A percentile compares a stretch with the other conserved stretches of the same genome.
Evolutionary conservation across 2,113 vertebrate genomes (phyloP).

Genomic region (Anhinga rufa): DNA sequence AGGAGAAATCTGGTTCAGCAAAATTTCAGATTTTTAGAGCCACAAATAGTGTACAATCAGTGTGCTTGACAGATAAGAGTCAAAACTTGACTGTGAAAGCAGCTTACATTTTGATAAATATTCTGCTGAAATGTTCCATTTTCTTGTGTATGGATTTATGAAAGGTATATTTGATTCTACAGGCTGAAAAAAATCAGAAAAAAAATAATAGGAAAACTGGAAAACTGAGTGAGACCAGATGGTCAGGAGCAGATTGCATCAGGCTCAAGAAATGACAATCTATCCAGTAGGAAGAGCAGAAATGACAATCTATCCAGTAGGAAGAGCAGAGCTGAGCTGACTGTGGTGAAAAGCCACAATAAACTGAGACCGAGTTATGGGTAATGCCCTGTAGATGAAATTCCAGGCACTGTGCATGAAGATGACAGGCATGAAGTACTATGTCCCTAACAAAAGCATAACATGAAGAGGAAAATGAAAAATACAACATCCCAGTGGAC

Average conservation of each 20-base stretch:
- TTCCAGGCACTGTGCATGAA: neutral
- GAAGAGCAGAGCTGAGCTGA: neutral
- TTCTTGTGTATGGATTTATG: neutral
- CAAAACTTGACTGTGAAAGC: neutral
- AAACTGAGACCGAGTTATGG: neutral
- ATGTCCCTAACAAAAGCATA: neutral
- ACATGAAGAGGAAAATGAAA: neutral
- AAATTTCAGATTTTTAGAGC: neutral
- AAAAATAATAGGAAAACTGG: neutral
- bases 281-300: neutral
- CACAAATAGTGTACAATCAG: neutral
- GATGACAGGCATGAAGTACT: neutral
- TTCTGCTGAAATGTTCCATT: neutral
- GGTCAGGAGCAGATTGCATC: neutral
- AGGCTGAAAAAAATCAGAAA: neutral
- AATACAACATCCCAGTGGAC: neutral
- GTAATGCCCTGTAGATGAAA: neutral
- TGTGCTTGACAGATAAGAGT: neutral
- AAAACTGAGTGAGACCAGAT: neutral
- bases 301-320: neutral
- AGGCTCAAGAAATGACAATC: neutral
- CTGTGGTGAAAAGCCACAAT: neutral
- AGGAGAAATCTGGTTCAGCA: neutral
- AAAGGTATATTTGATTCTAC: neutral
- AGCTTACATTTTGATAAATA: neutral